phyloP scores from a whole-genome alignment of 2,888 invertebrate species.

The Drosophila flavopinicola region DNA sequence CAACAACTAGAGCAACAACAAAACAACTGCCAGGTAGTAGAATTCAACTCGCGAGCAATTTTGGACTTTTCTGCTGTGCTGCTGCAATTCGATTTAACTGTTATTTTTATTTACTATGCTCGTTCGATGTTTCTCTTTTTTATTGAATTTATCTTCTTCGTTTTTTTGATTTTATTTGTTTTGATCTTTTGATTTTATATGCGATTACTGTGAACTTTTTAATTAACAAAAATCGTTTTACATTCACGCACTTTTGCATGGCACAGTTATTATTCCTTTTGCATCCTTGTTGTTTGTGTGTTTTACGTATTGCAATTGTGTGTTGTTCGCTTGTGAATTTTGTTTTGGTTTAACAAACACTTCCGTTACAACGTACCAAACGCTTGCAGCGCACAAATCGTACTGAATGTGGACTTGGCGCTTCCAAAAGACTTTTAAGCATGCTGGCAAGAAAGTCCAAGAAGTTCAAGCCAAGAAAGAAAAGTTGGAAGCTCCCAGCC shows the following conservation, averaged over 20 bases:
- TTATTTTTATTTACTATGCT: conserved; percentile 41
- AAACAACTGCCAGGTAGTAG: neutral
- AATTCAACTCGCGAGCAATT: conserved; percentile 32
- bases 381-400: conserved; percentile 72
- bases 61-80: conserved; percentile 1
- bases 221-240: conserved; percentile 33
- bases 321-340: conserved; percentile 28
- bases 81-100: conserved; percentile 30
- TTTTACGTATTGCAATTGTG: conserved; percentile 31
- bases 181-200: conserved; percentile 2
- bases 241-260: conserved; percentile 33
- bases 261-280: conserved; percentile 21
- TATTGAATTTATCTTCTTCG: neutral
- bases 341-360: conserved; percentile 37
- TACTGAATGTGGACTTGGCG: conserved; percentile 71
- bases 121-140: neutral
- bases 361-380: conserved; percentile 75
- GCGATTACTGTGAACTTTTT: conserved; percentile 3
- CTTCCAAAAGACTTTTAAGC: conserved; percentile 80
- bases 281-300: conserved; percentile 15
- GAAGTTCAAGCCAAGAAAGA: conserved; percentile 68
- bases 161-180: conserved; percentile 14
- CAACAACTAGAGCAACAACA: too few species aligned
- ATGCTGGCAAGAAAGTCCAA: conserved; percentile 77
- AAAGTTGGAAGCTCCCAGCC: conserved; percentile 64